These are phyloP conservation scores for Hipposideros larvatus DNA, from an alignment of 2,797 vertebrate genomes.

Conservation along the genomic window DNA sequence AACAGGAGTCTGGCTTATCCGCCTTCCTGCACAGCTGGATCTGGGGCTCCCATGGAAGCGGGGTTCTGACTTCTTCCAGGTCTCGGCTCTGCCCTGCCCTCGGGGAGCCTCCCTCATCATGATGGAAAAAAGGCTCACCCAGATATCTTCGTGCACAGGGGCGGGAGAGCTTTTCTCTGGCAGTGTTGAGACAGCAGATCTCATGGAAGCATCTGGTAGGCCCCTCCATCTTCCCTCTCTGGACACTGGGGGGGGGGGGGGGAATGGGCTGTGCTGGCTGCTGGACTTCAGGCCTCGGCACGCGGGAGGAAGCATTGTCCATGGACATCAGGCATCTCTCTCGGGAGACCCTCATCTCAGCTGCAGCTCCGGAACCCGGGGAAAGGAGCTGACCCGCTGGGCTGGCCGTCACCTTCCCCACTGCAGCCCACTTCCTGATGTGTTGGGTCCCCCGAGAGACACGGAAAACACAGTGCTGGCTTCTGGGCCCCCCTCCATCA, in stretches of 20 bases:
- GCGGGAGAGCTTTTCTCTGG: not conserved
- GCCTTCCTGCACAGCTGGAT: not conserved
- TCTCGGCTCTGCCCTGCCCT: not conserved
- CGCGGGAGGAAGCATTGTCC: not conserved
- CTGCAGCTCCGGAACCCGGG: not conserved
- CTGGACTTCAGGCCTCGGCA: not conserved
- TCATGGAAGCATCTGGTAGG: not conserved
- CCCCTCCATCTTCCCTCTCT: not conserved
- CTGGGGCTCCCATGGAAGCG: not conserved
- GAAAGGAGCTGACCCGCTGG: not conserved
- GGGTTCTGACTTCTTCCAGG: not conserved
- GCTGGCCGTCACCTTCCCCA: not conserved
- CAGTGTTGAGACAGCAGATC: no score
- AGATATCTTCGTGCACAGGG: rapidly evolving
- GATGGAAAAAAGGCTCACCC: not conserved
- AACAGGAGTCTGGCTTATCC: rapidly evolving
- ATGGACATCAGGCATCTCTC: not conserved
- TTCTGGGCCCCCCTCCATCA: not conserved
- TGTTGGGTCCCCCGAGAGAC: no score
- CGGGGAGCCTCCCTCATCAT: rapidly evolving
- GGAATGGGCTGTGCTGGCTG: not conserved
- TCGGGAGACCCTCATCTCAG: not conserved
- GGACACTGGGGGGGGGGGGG: rapidly evolving
- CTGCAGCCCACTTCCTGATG: no score
- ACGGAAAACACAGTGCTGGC: not conserved